Evolutionary conservation across 2,888 invertebrate species (phyloP), one percentile per base, ranked within the genome.

Genomic region (Belgica antarctica): DNA sequence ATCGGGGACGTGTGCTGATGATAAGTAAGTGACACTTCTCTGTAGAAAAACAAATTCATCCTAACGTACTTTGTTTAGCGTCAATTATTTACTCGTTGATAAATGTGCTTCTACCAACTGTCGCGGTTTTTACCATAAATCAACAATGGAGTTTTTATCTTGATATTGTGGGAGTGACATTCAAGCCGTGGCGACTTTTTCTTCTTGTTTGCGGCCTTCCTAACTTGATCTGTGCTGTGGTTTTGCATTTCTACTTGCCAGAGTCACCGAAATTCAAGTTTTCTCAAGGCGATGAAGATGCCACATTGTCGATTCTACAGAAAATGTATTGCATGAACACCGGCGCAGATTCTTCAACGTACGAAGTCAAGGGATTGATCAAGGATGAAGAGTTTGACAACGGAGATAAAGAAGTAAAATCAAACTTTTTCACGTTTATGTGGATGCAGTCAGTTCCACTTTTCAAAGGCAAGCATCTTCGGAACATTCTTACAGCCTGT

Each of bases 201-300:
- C 74, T 79, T 71, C 72, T 78, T 3, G 74, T 78, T 4, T 77
- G 77, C 70, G 76, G 77, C 2, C 71, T 78, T 61, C 78, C 78
- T 1, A 76, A 77, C 1, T 73, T 79, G 1, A 61, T 77, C 22
- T 76, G 77, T 62, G 76, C 76, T 1, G 46, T 77, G 0, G 74
- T 75, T 2, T 71, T 78, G n/a, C 74, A 76, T 19, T 73, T 74
- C 34, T 74, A 78, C 27, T 74, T 79, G 31, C 79, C 79, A 2
- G 79, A 79, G 69, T 78, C 78, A 72, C 79, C 79, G 0, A 79
- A 78, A 72, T 79, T 76, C 71, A 71, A 76, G 0, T 72, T 78
- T 2, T 72, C 76, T 1, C 74, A 76, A 36, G 77, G 77, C 0
- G 72, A 76, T 24, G 73, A 76, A 1, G 74, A 75, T 5, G 72